Evolutionary conservation across 2,113 vertebrate genomes (phyloP).

Genomic region (Xiphorhynchus elegans): DNA sequence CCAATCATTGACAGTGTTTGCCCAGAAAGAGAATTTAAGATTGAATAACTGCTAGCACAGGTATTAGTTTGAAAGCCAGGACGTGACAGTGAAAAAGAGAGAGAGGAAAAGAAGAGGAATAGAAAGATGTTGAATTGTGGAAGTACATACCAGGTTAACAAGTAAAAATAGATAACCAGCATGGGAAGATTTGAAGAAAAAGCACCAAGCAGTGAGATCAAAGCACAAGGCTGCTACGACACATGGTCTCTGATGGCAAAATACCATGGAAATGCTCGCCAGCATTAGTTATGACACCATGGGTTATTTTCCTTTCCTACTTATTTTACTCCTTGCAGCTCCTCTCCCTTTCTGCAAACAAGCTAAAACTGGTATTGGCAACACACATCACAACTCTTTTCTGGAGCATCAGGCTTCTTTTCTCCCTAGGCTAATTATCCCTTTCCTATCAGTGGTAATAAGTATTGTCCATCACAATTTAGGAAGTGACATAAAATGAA

Average conservation of each 20-base stretch:
- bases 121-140: neutral
- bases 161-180: neutral
- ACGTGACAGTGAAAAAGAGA: neutral
- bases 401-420: neutral
- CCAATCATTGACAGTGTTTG: neutral
- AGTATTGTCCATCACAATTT: neutral
- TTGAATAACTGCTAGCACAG: neutral
- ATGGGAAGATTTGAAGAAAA: neutral
- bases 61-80: neutral
- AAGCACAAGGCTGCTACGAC: neutral
- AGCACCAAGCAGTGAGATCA: neutral
- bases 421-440: neutral
- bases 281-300: fast-evolving
- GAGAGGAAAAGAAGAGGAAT: neutral
- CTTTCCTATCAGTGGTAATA: neutral
- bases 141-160: neutral
- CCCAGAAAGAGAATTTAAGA: neutral
- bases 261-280: fast-evolving
- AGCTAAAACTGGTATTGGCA: neutral
- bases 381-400: neutral
- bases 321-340: neutral
- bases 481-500: neutral
- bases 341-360: neutral
- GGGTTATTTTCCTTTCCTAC: neutral
- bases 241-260: neutral